These are phyloP conservation scores for Yponomeuta plumbellus DNA, from an alignment of 2,888 invertebrate genomes.

Conservation along the genomic window DNA sequence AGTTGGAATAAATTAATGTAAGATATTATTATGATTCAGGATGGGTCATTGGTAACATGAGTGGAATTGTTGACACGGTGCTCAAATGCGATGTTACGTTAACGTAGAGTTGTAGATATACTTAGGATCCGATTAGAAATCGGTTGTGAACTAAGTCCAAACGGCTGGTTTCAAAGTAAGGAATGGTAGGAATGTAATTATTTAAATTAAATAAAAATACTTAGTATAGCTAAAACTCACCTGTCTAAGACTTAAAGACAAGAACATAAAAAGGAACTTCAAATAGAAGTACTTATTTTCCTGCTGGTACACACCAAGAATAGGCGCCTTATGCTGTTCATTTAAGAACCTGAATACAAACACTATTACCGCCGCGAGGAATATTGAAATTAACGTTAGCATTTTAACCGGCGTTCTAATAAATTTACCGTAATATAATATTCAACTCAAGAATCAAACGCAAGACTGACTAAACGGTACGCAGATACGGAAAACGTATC, in stretches of 20 bases:
- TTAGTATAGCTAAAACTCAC: conserved; percentile 39
- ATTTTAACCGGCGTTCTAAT: background rate
- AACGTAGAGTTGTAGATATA: too few species aligned
- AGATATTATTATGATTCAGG: too few species aligned
- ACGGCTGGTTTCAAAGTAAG: background rate
- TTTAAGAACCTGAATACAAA: conserved; percentile 50
- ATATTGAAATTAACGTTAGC: conserved; percentile 17
- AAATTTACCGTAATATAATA: background rate
- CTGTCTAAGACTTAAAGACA: conserved; percentile 57
- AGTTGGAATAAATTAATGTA: too few species aligned
- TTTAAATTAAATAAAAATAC: background rate
- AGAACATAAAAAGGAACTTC: conserved; percentile 69
- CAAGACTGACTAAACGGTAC: background rate
- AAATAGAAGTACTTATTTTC: conserved; percentile 66
- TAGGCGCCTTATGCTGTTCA: conserved; percentile 46
- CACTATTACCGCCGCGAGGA: conserved; percentile 35
- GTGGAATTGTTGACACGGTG: too few species aligned
- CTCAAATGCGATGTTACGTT: too few species aligned
- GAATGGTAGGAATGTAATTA: background rate
- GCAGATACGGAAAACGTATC: conserved; percentile 23
- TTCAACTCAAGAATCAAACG: background rate
- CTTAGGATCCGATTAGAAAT: too few species aligned
- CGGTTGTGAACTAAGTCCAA: too few species aligned
- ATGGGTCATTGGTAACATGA: too few species aligned
- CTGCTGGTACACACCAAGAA: conserved; percentile 72